These are phyloP conservation scores for Zonotrichia leucophrys DNA, from an alignment of 2,113 vertebrate genomes.

Conservation along the genomic window DNA sequence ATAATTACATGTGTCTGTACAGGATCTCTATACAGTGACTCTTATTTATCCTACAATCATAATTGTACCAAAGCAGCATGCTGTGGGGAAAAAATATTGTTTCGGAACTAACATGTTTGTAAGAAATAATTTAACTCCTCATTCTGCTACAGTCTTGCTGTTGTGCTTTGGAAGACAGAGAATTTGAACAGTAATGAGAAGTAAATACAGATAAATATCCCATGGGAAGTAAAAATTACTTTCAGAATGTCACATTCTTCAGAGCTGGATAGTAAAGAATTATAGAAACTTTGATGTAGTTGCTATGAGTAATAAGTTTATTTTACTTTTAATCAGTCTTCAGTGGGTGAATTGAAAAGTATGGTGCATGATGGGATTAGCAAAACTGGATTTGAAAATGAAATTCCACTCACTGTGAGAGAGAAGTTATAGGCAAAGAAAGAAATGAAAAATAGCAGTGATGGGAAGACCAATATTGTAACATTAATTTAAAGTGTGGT, in stretches of 20 bases:
- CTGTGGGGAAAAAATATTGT: background rate
- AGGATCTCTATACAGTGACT: background rate
- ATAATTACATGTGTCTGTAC: background rate
- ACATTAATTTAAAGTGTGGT: background rate
- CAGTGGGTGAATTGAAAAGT: background rate
- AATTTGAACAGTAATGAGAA: background rate
- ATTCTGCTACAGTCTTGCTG: background rate
- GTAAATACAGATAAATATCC: background rate
- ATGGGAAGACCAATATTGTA: background rate
- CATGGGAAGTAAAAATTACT: background rate
- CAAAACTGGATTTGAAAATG: constrained; percentile 3
- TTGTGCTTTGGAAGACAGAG: background rate
- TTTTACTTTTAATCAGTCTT: background rate
- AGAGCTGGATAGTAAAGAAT: background rate
- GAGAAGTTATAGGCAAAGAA: background rate
- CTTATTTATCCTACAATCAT: background rate
- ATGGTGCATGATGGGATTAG: background rate
- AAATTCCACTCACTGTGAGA: background rate
- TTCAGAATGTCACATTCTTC: background rate
- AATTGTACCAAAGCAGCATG: background rate
- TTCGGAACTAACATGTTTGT: background rate
- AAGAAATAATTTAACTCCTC: background rate
- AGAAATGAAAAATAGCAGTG: background rate
- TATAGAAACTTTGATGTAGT: background rate
- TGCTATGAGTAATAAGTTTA: background rate